These are phyloP conservation scores for Dicentrarchus labrax DNA, from an alignment of 2,113 vertebrate species.

Conservation along the genomic window DNA sequence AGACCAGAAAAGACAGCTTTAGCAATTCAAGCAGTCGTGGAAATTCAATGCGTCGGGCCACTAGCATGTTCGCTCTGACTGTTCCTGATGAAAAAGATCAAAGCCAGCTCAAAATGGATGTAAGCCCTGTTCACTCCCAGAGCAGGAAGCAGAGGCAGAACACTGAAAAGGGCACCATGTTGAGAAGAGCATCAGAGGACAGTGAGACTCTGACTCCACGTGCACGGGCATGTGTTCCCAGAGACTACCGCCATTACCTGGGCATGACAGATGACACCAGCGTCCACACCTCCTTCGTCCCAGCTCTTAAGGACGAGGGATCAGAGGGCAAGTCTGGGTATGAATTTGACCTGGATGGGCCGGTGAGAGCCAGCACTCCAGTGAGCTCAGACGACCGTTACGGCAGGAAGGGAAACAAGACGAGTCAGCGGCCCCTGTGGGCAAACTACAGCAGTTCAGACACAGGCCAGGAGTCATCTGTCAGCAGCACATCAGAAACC, in stretches of 20 bases:
- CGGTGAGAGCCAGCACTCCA: conserved; percentile 69
- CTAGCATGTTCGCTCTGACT: conserved; percentile 79
- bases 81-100: conserved; percentile 62
- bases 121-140: conserved; percentile 57
- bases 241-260: conserved; percentile 81
- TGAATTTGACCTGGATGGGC: conserved; percentile 56
- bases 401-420: conserved; percentile 60
- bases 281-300: conserved; percentile 34
- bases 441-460: conserved; percentile 67
- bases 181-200: conserved; percentile 62
- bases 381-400: conserved; percentile 61
- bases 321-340: conserved; percentile 33
- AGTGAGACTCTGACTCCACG: conserved; percentile 62
- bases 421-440: conserved; percentile 50
- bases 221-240: conserved; percentile 78
- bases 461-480: conserved; percentile 64
- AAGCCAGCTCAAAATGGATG: conserved; percentile 50
- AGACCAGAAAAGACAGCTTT: conserved; percentile 69
- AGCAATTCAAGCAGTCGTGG: conserved; percentile 60
- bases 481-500: conserved; percentile 73
- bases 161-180: conserved; percentile 25
- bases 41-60: conserved; percentile 69
- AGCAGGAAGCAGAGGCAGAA: conserved; percentile 68
- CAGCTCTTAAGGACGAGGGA: neutral
- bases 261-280: conserved; percentile 67